Conservation (phyloP, 2,113 vertebrate species). For the Percina caprodes region DNA sequence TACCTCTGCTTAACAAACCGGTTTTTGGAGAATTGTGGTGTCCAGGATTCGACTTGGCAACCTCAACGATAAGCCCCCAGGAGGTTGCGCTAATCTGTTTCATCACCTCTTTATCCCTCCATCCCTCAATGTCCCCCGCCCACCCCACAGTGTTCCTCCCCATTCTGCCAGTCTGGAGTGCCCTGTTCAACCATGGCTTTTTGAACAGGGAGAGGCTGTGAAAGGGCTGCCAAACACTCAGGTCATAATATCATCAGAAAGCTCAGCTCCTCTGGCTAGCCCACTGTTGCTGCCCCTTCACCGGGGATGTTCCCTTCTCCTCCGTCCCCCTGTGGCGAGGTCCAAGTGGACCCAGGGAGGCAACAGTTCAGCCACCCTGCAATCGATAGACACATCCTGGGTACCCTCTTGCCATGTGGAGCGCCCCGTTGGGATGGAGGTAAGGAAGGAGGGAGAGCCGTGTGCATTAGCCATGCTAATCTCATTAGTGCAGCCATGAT, state of each 20-base stretch:
- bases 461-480: constrained; percentile 76
- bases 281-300: constrained; percentile 29
- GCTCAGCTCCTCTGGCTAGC: constrained; percentile 9
- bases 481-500: constrained; percentile 72
- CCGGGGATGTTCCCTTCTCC: constrained; percentile 39
- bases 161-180: constrained; percentile 38
- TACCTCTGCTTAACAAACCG: not conserved
- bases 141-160: constrained; percentile 9
- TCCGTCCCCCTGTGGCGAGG: not conserved
- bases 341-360: constrained; percentile 5
- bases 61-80: constrained; percentile 35
- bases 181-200: constrained; percentile 42
- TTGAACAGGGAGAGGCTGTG: constrained; percentile 24
- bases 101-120: constrained; percentile 40
- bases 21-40: constrained; percentile 6
- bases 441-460: constrained; percentile 25
- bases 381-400: constrained; percentile 32
- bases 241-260: constrained; percentile 34
- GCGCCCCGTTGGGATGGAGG: constrained; percentile 24
- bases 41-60: not conserved
- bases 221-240: constrained; percentile 44
- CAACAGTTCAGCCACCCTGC: constrained; percentile 23
- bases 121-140: too few relatives aligned
- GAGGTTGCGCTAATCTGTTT: constrained; percentile 49
- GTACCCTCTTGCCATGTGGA: constrained; percentile 17